Conservation (phyloP, 1,140 invertebrate genomes). For the Diuraphis noxia region DNA sequence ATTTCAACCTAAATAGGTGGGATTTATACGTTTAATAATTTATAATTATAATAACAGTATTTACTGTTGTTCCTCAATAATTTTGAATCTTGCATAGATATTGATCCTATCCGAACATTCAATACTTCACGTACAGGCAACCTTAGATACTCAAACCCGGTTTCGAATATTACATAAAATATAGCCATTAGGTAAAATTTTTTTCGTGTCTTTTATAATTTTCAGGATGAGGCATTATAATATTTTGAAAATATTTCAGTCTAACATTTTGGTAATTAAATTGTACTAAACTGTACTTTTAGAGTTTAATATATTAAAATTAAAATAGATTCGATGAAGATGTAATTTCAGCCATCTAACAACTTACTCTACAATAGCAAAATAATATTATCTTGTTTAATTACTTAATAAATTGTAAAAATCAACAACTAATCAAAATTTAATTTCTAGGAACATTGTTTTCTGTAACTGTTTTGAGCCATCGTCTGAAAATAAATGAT, state of each 20-base stretch:
- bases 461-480: conserved; percentile 36
- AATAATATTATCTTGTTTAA: neutral
- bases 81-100: neutral
- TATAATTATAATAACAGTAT: neutral
- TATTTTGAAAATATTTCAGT: neutral
- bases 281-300: too few species aligned
- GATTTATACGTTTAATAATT: neutral
- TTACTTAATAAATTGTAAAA: neutral
- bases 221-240: neutral
- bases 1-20: neutral
- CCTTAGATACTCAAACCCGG: neutral
- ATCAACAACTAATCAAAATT: neutral
- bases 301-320: neutral
- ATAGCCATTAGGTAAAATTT: neutral
- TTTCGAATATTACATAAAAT: neutral
- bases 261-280: neutral
- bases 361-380: neutral
- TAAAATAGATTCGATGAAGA: neutral
- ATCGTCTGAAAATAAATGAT: conserved; percentile 36
- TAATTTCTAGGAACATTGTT: conserved; percentile 43
- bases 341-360: neutral
- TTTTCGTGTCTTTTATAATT: neutral
- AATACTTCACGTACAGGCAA: too few species aligned
- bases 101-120: neutral
- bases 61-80: neutral